Base-by-base conservation (phyloP, 2,888 invertebrate genomes). In the Hetaerina titia region DNA sequence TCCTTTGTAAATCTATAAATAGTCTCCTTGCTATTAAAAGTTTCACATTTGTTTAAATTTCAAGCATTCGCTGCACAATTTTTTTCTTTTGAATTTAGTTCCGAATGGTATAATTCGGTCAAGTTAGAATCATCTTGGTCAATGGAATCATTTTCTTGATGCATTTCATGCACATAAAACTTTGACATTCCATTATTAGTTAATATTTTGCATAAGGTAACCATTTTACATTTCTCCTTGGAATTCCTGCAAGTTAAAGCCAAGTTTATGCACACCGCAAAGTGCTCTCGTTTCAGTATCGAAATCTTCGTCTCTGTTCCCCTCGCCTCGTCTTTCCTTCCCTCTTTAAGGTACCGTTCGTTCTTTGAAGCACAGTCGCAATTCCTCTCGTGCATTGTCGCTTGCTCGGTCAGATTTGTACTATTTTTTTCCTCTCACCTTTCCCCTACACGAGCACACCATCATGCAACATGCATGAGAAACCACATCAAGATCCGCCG, bases 381-480 rank as follows among this genome's bases (percentile, higher is more conserved):
- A n/a, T 69, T 69, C n/a, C n/a, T 69, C n/a, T n/a, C 69, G 45
- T 45, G 45, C 45, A 45, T 45, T 5, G 31, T n/a, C 81, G 13
- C 31, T 15, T 31, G 22, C 81, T 81, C 31, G 8, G 81, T 5
- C 4, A 81, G 31, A 81, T 81, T 31, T 81, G 81, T 81, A 81
- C 81, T 31, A 5, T 9, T 31, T 81, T 31, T 31, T 31, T 13
- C 31, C 81, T 22, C 81, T 22, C 81, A 31, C 31, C 31, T 74
- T 22, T 31, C 45, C 17, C 64, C 45, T 31, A 19, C 60, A 9
- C n/a, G 63, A n/a, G 17, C 45, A 17, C 56, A 69, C 64, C 17
- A 56, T 56, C 69, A 92, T 92, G 92, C 69, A 92, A 92, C 92
- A 92, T 92, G 57, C 74, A 92, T 74, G 92, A 92, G 92, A 74